phyloP scores from a whole-genome alignment of 2,797 vertebrate genomes.

The Lophius americanus region DNA sequence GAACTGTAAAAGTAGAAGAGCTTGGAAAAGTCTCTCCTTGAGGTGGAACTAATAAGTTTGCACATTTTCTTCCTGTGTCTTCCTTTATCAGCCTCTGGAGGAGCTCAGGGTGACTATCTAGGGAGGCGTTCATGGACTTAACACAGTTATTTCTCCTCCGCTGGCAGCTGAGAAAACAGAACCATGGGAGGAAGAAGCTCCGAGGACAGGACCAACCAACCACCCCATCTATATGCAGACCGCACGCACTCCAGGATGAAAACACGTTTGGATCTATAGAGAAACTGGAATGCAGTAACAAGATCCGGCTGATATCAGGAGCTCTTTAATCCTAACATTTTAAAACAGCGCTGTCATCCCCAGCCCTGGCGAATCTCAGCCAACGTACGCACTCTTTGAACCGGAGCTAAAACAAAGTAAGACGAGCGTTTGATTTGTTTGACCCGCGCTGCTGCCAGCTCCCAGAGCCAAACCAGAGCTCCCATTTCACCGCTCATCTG shows the following conservation, averaged over 20 bases:
- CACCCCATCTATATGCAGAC: no score
- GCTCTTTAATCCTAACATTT: slow-evolving; percentile 34
- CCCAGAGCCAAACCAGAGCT: slow-evolving; percentile 36
- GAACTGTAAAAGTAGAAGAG: no score
- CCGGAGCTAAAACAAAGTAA: slow-evolving; percentile 40
- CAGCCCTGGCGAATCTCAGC: slow-evolving; percentile 8
- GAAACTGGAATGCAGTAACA: slow-evolving; percentile 34
- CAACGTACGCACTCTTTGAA: slow-evolving; percentile 41
- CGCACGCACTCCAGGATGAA: slow-evolving; percentile 14
- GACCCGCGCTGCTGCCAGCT: slow-evolving; percentile 14
- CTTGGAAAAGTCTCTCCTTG: no score
- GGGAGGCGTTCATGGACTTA: slow-evolving; percentile 1
- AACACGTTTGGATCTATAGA: slow-evolving; percentile 30
- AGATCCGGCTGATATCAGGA: slow-evolving; percentile 31
- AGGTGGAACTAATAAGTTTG: no score
- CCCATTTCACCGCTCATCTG: slow-evolving; percentile 55
- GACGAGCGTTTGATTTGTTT: slow-evolving; percentile 53
- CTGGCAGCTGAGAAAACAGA: slow-evolving; percentile 53
- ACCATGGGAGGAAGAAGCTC: background rate
- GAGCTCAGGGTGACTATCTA: slow-evolving; percentile 8
- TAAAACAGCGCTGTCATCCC: slow-evolving; percentile 3
- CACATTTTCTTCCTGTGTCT: no score
- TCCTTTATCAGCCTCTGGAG: background rate
- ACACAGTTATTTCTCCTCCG: slow-evolving; percentile 20
- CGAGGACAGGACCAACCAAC: background rate